Conservation (phyloP, 2,888 invertebrate species). For the Acleris sparsana region DNA sequence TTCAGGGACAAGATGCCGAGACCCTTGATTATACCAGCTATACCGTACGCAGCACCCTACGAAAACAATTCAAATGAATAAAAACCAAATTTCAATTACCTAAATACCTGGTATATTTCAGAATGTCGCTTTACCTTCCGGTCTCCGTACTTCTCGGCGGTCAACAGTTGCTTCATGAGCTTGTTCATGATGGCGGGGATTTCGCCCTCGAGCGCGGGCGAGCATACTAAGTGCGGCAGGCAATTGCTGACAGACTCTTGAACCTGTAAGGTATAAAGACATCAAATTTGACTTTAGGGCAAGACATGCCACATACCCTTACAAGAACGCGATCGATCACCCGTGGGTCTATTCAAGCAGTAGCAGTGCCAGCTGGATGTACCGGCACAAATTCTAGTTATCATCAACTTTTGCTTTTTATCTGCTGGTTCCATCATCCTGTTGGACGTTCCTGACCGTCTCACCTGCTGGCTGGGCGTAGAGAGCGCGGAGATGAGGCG, state of each 20-base stretch:
- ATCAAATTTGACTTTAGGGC: not conserved
- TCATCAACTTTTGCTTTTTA: too few relatives aligned
- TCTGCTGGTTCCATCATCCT: too few relatives aligned
- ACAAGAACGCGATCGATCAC: too few relatives aligned
- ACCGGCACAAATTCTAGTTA: too few relatives aligned
- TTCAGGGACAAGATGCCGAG: slow-evolving; percentile 97
- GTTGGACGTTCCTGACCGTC: not conserved
- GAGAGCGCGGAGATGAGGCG: slow-evolving; percentile 95
- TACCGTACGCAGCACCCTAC: slow-evolving; percentile 97
- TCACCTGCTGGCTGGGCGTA: slow-evolving; percentile 97
- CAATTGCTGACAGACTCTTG: slow-evolving; percentile 99
- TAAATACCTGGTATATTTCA: not conserved
- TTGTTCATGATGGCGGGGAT: slow-evolving; percentile 94
- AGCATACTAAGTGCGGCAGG: slow-evolving; percentile 92
- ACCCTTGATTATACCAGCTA: slow-evolving; percentile 98
- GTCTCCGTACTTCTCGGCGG: slow-evolving; percentile 96
- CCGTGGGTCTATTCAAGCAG: too few relatives aligned
- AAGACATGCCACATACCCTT: too few relatives aligned
- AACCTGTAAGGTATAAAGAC: slow-evolving; percentile 81
- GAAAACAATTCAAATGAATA: slow-evolving; percentile 1
- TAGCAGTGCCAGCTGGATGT: too few relatives aligned
- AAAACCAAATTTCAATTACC: not conserved
- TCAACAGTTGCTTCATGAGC: slow-evolving; percentile 92
- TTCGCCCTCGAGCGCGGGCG: slow-evolving; percentile 94
- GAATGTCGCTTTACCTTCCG: slow-evolving; percentile 71